phyloP scores from a whole-genome alignment of 2,113 vertebrate genomes.

The Pogona vitticeps region DNA sequence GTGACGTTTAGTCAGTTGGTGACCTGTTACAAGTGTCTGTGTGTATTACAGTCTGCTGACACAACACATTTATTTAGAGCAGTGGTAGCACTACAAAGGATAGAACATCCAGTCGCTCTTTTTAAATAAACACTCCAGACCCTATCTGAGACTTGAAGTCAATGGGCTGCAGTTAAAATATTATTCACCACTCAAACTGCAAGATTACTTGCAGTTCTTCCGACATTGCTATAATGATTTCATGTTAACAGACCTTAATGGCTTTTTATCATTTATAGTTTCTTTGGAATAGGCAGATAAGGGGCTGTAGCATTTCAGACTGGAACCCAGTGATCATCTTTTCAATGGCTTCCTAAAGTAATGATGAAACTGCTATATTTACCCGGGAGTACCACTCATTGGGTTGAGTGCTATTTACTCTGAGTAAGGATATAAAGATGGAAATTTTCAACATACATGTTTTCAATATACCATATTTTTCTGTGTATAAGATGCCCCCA shows the following conservation, averaged over 20 bases:
- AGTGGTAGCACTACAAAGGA: neutral
- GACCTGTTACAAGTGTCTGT: conserved; percentile 31
- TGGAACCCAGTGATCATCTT: neutral
- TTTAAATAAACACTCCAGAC: conserved; percentile 7
- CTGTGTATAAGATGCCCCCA: no score
- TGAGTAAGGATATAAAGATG: no score
- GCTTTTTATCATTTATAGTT: neutral
- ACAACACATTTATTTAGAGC: conserved; percentile 32
- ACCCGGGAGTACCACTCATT: neutral
- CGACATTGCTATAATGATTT: no score
- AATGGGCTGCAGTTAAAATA: conserved; percentile 2
- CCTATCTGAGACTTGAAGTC: conserved; percentile 4
- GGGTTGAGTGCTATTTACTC: no score
- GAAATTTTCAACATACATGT: no score
- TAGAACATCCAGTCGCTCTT: neutral
- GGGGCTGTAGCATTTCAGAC: neutral
- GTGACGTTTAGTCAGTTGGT: conserved; percentile 22
- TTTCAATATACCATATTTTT: no score
- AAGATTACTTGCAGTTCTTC: neutral
- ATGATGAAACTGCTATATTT: neutral
- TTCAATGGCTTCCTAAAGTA: neutral
- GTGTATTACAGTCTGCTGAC: conserved; percentile 6
- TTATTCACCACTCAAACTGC: neutral
- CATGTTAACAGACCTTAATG: neutral
- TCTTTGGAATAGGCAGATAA: neutral